Evolutionary conservation across 37 sponge, comb jelly and placozoan species (phyloP).

Genomic region (Ianthella basta): DNA sequence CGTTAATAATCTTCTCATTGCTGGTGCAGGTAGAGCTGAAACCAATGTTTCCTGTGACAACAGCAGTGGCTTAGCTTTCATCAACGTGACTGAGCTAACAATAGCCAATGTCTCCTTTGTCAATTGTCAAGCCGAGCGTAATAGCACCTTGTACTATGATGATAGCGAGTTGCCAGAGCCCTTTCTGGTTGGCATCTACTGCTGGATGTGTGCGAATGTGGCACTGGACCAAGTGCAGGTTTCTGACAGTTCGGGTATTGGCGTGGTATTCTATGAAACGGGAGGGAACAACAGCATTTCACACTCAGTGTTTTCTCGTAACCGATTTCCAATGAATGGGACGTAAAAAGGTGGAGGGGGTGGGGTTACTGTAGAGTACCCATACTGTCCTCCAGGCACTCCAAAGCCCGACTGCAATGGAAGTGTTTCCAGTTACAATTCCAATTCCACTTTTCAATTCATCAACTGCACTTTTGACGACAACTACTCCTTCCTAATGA

Average conservation of each 20-base stretch:
- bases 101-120: slow-evolving; percentile 23
- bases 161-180: not conserved
- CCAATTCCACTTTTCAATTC: slow-evolving; percentile 24
- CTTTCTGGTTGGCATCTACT: slow-evolving; percentile 36
- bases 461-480: slow-evolving; percentile 23
- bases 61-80: slow-evolving; percentile 26
- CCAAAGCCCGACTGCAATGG: not conserved
- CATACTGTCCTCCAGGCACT: slow-evolving; percentile 54
- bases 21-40: not conserved
- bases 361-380: slow-evolving; percentile 53
- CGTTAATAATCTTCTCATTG: not conserved
- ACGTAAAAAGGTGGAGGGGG: slow-evolving; percentile 17
- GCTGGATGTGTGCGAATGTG: slow-evolving; percentile 23
- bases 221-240: slow-evolving; percentile 24
- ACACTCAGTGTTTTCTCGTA: slow-evolving; percentile 21
- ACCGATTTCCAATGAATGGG: not conserved
- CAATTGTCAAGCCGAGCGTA: not conserved
- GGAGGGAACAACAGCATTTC: slow-evolving; percentile 34
- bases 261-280: slow-evolving; percentile 46
- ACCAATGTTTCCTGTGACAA: not conserved
- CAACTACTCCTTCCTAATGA: slow-evolving; percentile 18
- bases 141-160: not conserved
- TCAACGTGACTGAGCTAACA: not conserved
- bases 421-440: not conserved
- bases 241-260: slow-evolving; percentile 8